Conservation (phyloP, 2,797 vertebrate genomes). For the Podarcis siculus region DNA sequence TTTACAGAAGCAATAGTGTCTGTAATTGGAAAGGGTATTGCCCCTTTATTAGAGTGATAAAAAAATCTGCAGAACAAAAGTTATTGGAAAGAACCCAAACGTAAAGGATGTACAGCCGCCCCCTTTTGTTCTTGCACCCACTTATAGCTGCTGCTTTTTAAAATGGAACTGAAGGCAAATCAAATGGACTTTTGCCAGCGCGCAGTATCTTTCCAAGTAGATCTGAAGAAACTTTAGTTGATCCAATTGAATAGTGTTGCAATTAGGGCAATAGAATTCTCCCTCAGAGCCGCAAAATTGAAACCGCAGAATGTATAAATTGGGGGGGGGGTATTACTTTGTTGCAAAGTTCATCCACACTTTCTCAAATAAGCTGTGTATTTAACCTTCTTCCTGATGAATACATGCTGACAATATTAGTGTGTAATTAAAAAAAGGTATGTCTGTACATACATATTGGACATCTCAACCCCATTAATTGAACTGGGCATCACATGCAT, state of each 20-base stretch:
- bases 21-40: constrained; percentile 44
- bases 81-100: constrained; percentile 74
- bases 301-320: constrained; percentile 50
- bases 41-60: constrained; percentile 60
- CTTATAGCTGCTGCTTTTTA: constrained; percentile 42
- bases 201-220: constrained; percentile 22
- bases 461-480: not conserved
- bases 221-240: constrained; percentile 65
- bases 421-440: not conserved
- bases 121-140: constrained; percentile 9
- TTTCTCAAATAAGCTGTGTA: constrained; percentile 14
- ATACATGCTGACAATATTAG: constrained; percentile 40
- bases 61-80: constrained; percentile 59
- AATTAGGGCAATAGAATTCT: constrained; percentile 24
- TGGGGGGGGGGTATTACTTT: constrained; percentile 35
- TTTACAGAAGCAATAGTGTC: constrained; percentile 69
- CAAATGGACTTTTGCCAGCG: constrained; percentile 16
- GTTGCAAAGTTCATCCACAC: constrained; percentile 46
- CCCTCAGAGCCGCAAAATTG: constrained; percentile 47
- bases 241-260: constrained; percentile 68
- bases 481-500: not conserved
- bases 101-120: constrained; percentile 47
- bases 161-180: constrained; percentile 21
- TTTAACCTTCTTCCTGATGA: constrained; percentile 38
- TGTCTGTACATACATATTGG: not conserved